Conservation (phyloP, 2,113 vertebrate genomes). For the Delphinapterus leucas region DNA sequence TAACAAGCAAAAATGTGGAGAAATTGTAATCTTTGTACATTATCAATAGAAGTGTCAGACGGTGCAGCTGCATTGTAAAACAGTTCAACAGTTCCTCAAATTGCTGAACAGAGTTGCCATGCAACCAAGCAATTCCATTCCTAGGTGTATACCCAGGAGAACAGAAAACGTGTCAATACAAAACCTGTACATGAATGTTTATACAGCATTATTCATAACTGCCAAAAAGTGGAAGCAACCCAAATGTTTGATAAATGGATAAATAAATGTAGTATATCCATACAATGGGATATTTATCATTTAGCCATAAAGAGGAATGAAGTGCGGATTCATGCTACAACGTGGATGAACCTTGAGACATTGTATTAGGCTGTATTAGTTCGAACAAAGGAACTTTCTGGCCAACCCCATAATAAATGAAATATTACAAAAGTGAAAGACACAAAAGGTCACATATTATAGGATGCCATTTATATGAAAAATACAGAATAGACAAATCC, state of each 20-base stretch:
- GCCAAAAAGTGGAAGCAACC: not conserved
- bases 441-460: not conserved
- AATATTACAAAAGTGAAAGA: constrained; percentile 1
- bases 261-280: not conserved
- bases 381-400: no score
- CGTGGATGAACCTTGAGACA: not conserved
- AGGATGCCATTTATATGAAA: not conserved
- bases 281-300: not conserved
- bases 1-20: not conserved
- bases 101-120: not conserved
- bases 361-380: not conserved
- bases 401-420: not conserved
- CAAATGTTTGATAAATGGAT: not conserved
- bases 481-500: not conserved
- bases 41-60: not conserved
- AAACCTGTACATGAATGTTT: not conserved
- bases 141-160: not conserved
- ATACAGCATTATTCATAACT: not conserved
- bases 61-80: not conserved
- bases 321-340: not conserved
- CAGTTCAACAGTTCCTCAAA: not conserved
- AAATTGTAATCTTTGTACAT: not conserved
- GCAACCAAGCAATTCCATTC: not conserved
- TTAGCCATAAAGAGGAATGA: not conserved
- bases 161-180: not conserved